Evolutionary conservation across 1,140 invertebrate species (phyloP).

Genomic region (Magallana ariakensis): DNA sequence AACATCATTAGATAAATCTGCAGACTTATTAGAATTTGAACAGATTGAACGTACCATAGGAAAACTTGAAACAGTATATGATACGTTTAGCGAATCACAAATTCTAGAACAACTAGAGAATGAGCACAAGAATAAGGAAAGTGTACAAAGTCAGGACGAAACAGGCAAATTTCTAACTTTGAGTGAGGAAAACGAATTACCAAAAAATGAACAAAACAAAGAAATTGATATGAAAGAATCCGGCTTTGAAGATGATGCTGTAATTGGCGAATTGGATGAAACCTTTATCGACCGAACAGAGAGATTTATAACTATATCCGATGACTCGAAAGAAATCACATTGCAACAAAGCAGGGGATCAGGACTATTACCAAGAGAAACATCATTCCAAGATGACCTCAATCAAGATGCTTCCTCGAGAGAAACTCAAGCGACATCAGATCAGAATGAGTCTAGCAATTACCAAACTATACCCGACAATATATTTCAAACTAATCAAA

Average conservation of each 20-base stretch:
- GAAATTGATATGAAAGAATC: constrained; percentile 17
- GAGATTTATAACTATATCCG: constrained; percentile 46
- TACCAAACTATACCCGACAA: neutral
- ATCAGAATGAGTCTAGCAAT: neutral
- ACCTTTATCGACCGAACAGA: constrained; percentile 53
- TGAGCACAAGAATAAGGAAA: neutral
- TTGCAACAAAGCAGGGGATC: neutral
- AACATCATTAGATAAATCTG: constrained; percentile 32
- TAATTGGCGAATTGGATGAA: constrained; percentile 18
- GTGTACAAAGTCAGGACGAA: too few relatives aligned
- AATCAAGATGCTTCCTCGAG: neutral
- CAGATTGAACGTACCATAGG: constrained; percentile 13
- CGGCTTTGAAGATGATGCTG: constrained; percentile 20
- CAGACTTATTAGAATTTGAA: constrained; percentile 32
- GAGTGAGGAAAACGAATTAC: too few relatives aligned
- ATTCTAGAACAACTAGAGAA: constrained; percentile 43
- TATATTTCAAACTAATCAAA: constrained; percentile 20
- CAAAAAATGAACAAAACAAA: neutral
- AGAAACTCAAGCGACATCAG: neutral
- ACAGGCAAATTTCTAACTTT: too few relatives aligned
- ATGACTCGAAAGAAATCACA: constrained; percentile 16
- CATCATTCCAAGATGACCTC: constrained; percentile 29
- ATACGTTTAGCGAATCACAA: constrained; percentile 40
- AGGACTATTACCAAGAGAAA: neutral
- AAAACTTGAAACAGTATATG: constrained; percentile 37